Percentiles rank a stretch among this genome's conserved stretches.
Conservation (phyloP, 2,113 vertebrate genomes). For the Laticauda colubrina region DNA sequence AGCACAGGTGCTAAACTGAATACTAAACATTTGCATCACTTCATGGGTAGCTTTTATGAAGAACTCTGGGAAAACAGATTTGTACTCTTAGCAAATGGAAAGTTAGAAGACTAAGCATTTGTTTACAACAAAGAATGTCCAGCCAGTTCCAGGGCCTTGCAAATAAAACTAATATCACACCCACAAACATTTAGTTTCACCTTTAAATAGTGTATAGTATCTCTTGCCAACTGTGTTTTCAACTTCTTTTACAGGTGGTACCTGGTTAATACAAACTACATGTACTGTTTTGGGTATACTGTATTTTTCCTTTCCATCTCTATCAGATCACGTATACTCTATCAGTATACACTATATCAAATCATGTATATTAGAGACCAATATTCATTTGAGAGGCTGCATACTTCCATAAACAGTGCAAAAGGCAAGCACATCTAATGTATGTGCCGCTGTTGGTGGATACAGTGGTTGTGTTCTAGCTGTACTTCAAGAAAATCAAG, state of each 20-base stretch:
- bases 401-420: neutral
- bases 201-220: neutral
- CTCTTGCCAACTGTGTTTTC: neutral
- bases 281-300: neutral
- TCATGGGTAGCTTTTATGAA: neutral
- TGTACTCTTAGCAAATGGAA: neutral
- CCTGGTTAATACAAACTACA: neutral
- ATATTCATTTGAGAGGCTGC: neutral
- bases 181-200: neutral
- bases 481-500: neutral
- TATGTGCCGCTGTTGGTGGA: neutral
- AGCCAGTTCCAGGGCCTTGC: neutral
- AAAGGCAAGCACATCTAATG: neutral
- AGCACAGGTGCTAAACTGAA: conserved; percentile 9
- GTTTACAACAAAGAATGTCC: neutral
- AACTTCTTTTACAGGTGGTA: neutral
- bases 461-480: neutral
- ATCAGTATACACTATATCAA: no score
- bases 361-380: neutral
- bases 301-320: neutral
- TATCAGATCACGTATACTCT: neutral
- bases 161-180: neutral
- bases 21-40: neutral
- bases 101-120: neutral
- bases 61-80: neutral